phyloP scores from a whole-genome alignment of 2,797 vertebrate species.

The Propithecus deckenii region DNA sequence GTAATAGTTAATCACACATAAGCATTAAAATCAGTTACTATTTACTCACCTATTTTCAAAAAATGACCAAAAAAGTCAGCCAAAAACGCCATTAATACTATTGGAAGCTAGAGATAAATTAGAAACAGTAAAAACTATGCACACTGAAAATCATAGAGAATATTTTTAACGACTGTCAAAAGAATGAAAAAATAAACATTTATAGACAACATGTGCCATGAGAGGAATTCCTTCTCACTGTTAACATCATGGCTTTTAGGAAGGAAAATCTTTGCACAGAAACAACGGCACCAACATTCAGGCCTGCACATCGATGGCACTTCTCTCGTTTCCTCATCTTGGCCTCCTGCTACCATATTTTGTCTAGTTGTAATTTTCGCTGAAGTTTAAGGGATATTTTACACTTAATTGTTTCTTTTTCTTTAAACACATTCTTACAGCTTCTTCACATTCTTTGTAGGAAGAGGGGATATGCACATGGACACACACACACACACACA shows the following conservation, averaged over 20 bases:
- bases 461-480: neutral
- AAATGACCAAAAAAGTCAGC: neutral
- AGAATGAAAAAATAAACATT: neutral
- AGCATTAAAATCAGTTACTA: neutral
- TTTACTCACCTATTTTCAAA: conserved; percentile 21
- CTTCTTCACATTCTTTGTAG: neutral
- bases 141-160: neutral
- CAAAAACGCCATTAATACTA: neutral
- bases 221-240: neutral
- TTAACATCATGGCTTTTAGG: neutral
- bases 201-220: neutral
- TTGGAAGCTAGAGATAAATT: neutral
- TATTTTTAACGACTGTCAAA: neutral
- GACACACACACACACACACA: too few species aligned
- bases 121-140: neutral
- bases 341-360: neutral
- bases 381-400: neutral
- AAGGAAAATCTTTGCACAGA: neutral
- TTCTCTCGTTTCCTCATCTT: neutral
- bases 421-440: neutral
- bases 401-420: neutral
- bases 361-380: neutral
- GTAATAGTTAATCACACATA: neutral
- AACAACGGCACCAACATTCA: neutral
- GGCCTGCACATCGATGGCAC: accelerated